phyloP scores from a whole-genome alignment of 1,140 invertebrate genomes.

The Popillia japonica region DNA sequence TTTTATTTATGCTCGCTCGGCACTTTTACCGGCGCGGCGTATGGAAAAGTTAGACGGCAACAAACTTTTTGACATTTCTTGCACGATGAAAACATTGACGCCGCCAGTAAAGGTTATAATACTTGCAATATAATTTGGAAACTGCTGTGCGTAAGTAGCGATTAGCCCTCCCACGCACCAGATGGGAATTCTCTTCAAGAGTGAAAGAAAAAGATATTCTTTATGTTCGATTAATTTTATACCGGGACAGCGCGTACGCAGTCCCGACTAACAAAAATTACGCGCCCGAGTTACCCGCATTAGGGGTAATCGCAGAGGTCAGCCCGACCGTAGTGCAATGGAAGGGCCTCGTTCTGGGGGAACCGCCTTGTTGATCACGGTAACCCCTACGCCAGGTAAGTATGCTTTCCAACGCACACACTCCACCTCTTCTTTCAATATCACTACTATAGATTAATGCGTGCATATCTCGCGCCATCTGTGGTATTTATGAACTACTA shows the following conservation, averaged over 20 bases:
- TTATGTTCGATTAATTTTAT: not conserved
- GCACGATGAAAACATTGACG: too few species aligned
- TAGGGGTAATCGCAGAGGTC: constrained; percentile 34
- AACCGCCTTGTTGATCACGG: constrained; percentile 33
- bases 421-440: not conserved
- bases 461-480: not conserved
- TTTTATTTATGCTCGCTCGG: too few species aligned
- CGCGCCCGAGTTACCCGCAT: constrained; percentile 34
- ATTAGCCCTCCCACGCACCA: too few species aligned
- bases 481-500: not conserved
- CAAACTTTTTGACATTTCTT: too few species aligned
- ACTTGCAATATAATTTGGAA: too few species aligned
- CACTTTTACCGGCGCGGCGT: too few species aligned
- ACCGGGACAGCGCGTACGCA: constrained; percentile 29
- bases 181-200: too few species aligned
- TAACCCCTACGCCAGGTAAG: constrained; percentile 29
- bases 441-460: not conserved
- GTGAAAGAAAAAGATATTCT: not conserved
- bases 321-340: constrained; percentile 33
- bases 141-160: too few species aligned
- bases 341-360: constrained; percentile 31
- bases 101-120: too few species aligned
- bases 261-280: constrained; percentile 30
- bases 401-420: not conserved
- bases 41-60: too few species aligned